A percentile compares a stretch with the other conserved stretches of the same genome.
Evolutionary conservation across 2,888 invertebrate species (phyloP).

Genomic region (Caenorhabditis sp.): DNA sequence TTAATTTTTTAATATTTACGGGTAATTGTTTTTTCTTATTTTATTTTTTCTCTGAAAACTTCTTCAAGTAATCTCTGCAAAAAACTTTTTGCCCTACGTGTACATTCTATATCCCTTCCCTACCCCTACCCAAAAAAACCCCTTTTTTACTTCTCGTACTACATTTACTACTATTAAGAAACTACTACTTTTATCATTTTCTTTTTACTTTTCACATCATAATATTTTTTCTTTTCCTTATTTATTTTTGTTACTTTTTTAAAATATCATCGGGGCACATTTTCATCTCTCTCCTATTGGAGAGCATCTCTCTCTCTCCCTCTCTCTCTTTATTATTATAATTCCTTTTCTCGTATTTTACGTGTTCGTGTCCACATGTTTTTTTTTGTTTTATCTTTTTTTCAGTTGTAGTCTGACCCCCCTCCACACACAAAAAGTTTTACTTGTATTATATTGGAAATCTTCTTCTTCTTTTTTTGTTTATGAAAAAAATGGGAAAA

Average conservation of each 20-base stretch:
- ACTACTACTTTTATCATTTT: too few species aligned
- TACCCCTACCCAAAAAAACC: too few species aligned
- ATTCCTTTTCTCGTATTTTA: neutral
- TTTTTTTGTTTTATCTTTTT: too few species aligned
- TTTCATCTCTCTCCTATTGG: neutral
- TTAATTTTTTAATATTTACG: neutral
- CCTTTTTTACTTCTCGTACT: neutral
- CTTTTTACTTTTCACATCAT: too few species aligned
- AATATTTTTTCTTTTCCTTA: neutral
- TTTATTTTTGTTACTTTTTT: neutral
- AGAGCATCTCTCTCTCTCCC: too few species aligned
- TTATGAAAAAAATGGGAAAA: neutral
- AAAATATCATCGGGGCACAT: neutral
- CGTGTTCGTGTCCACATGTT: neutral
- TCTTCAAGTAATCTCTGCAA: neutral
- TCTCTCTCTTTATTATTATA: too few species aligned
- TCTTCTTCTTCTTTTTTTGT: neutral
- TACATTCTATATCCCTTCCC: neutral
- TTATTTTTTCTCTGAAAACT: neutral
- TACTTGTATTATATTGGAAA: neutral
- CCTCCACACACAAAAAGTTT: neutral
- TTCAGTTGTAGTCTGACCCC: neutral
- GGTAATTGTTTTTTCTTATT: neutral
- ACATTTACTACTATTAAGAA: too few species aligned
- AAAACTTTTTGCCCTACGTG: neutral